Evolutionary conservation across 2,888 invertebrate species (phyloP), one percentile per base, ranked within the genome.

Genomic region (Drosophila ezoana): DNA sequence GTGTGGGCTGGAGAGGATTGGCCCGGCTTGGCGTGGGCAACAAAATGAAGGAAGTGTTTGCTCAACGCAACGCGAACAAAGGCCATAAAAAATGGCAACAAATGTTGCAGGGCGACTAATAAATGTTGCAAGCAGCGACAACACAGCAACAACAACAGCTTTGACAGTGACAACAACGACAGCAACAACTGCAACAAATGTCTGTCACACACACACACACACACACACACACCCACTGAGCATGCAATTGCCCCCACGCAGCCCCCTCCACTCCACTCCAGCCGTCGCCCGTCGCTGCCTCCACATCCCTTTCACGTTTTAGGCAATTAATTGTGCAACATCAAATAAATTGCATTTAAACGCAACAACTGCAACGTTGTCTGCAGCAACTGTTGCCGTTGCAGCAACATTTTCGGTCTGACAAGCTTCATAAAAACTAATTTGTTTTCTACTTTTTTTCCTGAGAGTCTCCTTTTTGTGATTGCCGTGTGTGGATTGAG

Each of bases 251-350:
- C 33, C 11, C 32, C 58, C 37, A 23, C 23, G 23, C 23, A 5
- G 23, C 23, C 5, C 23, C 23, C 23, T 23, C 23, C 23, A 23
- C 23, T 23, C 4, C 5, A 5, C 23, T 5, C 18, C 14, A 4
- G 20, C 13, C 20, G 14, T 9, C 16, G 14, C 13, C n/a, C 2
- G 28, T 28, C 8, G 28, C 16, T 8, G 9, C 41, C 18, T 9
- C 14, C 3, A 6, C 32, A 23, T 11, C 18, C 10, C 45, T 48
- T n/a, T 59, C 23, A 40, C 66, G 59, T 65, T 83, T 74, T 72
- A 59, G 81, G 75, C 84, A 89, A 83, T 83, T 83, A 83, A 83
- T 83, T 89, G 84, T 71, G 89, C 81, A 84, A 89, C 89, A 87
- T 84, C 76, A 76, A 83, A 86, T 88, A 83, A 83, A 88, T 83